Evolutionary conservation across 1,140 invertebrate genomes (phyloP), one percentile per base, ranked within the genome.

Genomic region (Coelopa frigida): DNA sequence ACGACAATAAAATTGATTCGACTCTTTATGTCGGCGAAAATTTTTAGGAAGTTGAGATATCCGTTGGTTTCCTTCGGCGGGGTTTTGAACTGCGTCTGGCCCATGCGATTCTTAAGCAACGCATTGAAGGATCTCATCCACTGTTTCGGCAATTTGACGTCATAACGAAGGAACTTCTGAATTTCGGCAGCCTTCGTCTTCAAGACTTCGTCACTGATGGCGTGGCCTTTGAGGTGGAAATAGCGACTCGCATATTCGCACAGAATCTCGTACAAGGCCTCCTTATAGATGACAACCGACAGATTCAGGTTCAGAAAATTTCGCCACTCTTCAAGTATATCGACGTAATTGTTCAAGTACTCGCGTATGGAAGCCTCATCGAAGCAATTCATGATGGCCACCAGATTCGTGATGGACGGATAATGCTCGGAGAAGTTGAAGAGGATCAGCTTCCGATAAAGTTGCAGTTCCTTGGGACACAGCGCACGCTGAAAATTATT

Each of bases 391-490:
- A 44, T 44, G 7, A 44, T 44, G 2, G 2, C 6, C 12, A 10
- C 11, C 4, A 44, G 15, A 3, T 12, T 14, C 4, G 11, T 6
- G 23, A 44, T 23, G 1, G 3, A 10, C 3, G 31, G 17, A 44
- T 44, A 44, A 11, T 21, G 10, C 23, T 44, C 29, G 17, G 14
- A 32, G 35, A 29, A 44, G n/a, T 44, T 1, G 4, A 44, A 33
- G 17, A 44, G 23, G 2, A 44, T 11, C 2, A 44, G 4, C 15
- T 44, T 33, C 6, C 29, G 27, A 35, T 44, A 44, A n/a, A 44
- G 29, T 22, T 44, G 11, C 5, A 44, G 24, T 5, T 6, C 14
- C 14, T 44, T 17, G 10, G 29, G 10, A 8, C 6, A 11, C n/a
- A 44, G 14, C 8, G n/a, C 3, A 23, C 31, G 40, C 1, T 23